phyloP scores from a whole-genome alignment of 2,113 vertebrate species.

The Apistogramma diplotaenia region DNA sequence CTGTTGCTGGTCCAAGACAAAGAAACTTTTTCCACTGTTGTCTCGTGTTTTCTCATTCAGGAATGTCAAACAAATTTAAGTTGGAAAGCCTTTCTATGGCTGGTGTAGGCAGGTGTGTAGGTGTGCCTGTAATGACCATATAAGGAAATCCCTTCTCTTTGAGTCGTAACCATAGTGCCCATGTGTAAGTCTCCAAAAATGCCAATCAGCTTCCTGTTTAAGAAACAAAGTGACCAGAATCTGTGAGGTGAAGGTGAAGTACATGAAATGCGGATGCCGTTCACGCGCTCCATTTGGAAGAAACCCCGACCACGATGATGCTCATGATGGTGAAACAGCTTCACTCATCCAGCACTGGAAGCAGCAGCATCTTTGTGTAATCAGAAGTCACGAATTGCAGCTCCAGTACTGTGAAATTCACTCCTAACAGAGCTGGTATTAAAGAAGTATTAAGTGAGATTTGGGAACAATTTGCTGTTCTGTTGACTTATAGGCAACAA shows the following conservation, averaged over 20 bases:
- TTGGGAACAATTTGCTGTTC: neutral
- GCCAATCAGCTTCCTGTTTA: neutral
- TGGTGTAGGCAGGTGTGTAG: too few relatives aligned
- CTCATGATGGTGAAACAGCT: neutral
- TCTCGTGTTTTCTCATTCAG: too few relatives aligned
- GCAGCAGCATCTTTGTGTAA: neutral
- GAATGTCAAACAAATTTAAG: too few relatives aligned
- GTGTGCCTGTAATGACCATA: too few relatives aligned
- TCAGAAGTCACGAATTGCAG: neutral
- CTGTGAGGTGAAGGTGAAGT: neutral
- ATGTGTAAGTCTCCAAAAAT: too few relatives aligned
- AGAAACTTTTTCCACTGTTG: too few relatives aligned
- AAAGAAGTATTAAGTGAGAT: neutral
- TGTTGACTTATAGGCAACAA: neutral
- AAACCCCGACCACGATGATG: neutral
- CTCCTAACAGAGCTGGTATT: neutral
- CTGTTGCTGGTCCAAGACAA: too few relatives aligned
- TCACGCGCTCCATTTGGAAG: neutral
- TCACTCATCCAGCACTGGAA: neutral
- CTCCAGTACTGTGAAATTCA: neutral
- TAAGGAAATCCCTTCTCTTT: too few relatives aligned
- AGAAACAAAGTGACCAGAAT: neutral
- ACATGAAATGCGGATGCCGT: neutral
- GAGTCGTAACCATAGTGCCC: too few relatives aligned
- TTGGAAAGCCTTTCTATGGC: too few relatives aligned